Evolutionary conservation across 2,797 vertebrate species (phyloP).

Genomic region (Phylloscopus collybita): DNA sequence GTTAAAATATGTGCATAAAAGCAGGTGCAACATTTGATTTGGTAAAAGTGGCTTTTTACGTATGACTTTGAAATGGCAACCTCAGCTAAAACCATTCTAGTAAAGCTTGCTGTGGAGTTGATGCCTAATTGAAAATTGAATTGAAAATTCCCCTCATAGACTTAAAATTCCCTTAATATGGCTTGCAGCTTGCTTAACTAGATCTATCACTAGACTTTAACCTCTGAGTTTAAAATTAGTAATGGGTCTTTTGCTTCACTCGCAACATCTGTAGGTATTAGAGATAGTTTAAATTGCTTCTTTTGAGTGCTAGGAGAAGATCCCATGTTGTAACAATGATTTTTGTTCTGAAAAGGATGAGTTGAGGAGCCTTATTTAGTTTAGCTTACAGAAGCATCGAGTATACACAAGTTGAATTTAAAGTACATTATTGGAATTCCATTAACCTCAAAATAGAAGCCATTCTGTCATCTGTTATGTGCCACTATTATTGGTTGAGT

Average conservation of each 20-base stretch:
- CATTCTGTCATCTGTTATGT: not conserved
- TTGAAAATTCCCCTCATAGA: not conserved
- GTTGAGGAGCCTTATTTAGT: not conserved
- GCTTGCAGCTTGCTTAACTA: not conserved
- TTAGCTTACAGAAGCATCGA: not conserved
- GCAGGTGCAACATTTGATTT: not conserved
- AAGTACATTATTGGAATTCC: not conserved
- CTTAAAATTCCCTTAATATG: not conserved
- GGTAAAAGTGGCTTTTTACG: not conserved
- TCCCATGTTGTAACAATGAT: not conserved
- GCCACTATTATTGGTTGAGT: not conserved
- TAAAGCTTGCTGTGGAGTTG: not conserved
- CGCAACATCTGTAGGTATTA: rapidly evolving
- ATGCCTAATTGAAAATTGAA: not conserved
- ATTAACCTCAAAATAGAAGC: not conserved
- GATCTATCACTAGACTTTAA: not conserved
- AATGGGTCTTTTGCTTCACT: not conserved
- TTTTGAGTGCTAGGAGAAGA: not conserved
- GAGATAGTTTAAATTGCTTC: not conserved
- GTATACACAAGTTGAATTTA: not conserved
- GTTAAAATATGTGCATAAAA: not conserved
- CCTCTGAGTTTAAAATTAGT: not conserved
- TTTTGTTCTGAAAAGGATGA: not conserved
- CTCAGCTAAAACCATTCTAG: not conserved
- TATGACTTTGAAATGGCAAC: not conserved